phyloP scores from a whole-genome alignment of 1,140 invertebrate species.

The Hermatobates lingyangjiaoensis region DNA sequence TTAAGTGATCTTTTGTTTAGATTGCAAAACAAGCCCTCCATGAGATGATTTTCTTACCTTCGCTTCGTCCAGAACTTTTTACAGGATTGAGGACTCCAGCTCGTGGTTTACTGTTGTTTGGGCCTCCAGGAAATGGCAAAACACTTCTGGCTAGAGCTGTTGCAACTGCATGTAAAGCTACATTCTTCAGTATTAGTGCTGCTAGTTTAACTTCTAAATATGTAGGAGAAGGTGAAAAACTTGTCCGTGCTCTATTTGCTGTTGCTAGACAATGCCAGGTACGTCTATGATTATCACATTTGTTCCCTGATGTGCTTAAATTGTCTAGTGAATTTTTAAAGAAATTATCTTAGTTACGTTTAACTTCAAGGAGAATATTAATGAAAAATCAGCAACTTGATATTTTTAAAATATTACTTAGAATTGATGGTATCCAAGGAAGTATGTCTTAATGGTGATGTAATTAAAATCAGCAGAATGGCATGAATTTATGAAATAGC shows the following conservation, averaged over 20 bases:
- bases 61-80: constrained; percentile 86
- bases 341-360: background rate
- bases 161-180: constrained; percentile 41
- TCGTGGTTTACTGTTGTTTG: constrained; percentile 82
- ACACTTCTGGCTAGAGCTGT: constrained; percentile 18
- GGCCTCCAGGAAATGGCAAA: constrained; percentile 73
- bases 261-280: constrained; percentile 77
- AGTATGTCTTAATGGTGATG: too few relatives aligned
- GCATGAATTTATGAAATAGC: too few relatives aligned
- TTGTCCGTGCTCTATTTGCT: constrained; percentile 85
- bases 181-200: constrained; percentile 94
- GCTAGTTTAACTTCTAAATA: constrained; percentile 96
- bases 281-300: constrained; percentile 11
- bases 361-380: background rate
- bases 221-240: constrained; percentile 94
- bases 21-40: constrained; percentile 86
- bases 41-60: constrained; percentile 92
- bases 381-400: background rate
- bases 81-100: constrained; percentile 80
- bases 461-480: too few relatives aligned
- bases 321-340: background rate
- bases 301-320: background rate
- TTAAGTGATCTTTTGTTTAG: too few relatives aligned
- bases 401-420: too few relatives aligned
- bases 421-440: too few relatives aligned